These are phyloP conservation scores for Elaphurus davidianus DNA, from an alignment of 2,113 vertebrate species.

Conservation along the genomic window DNA sequence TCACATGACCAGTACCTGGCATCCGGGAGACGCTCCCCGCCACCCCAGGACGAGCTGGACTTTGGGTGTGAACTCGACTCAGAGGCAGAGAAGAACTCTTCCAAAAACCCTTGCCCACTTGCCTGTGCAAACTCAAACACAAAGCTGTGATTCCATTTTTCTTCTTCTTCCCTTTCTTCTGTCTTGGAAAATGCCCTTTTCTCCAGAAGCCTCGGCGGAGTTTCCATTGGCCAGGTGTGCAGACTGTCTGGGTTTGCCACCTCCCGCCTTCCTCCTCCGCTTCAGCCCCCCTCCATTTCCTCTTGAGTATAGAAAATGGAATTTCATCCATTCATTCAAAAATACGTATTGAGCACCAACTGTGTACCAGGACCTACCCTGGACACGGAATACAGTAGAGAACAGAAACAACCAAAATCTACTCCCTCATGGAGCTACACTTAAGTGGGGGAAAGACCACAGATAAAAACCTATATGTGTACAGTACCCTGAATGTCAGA, in stretches of 20 bases:
- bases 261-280: not conserved
- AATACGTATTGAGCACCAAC: not conserved
- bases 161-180: not conserved
- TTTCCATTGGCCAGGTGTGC: not conserved
- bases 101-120: not conserved
- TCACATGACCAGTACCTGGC: not conserved
- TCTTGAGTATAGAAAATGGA: not conserved
- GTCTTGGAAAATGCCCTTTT: not conserved
- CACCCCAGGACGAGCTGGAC: not conserved
- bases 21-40: not conserved
- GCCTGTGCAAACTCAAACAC: not conserved
- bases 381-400: not conserved
- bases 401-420: not conserved
- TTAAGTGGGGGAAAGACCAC: not conserved
- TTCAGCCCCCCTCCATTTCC: not conserved
- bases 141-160: not conserved
- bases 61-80: fast-evolving
- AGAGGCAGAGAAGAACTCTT: not conserved
- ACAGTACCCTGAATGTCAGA: not conserved
- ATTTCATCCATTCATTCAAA: not conserved
- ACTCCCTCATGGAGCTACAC: not conserved
- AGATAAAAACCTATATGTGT: not conserved
- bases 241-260: not conserved
- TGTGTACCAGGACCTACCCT: not conserved
- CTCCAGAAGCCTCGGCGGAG: not conserved